Conservation (phyloP, 1,140 invertebrate species). For the Vanessa tameamea region DNA sequence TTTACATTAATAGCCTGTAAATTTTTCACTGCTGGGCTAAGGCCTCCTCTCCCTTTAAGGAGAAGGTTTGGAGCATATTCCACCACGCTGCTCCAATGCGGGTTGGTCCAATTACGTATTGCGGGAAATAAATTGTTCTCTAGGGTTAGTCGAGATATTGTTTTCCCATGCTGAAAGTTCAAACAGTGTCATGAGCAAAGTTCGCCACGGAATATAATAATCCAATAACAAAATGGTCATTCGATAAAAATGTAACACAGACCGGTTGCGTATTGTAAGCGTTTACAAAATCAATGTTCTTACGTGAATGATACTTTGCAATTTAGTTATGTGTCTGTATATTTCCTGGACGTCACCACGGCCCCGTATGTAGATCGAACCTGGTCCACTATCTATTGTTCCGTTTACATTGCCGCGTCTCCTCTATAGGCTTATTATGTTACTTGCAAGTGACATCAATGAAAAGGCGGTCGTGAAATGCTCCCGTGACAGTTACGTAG, state of each 20-base stretch:
- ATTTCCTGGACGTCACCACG: constrained; percentile 33
- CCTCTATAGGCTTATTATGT: constrained; percentile 42
- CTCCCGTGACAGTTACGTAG: constrained; percentile 35
- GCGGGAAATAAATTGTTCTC: too few relatives aligned
- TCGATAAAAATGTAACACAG: background rate
- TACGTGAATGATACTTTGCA: constrained; percentile 20
- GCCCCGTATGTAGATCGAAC: background rate
- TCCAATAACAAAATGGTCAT: background rate
- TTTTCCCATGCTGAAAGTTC: too few relatives aligned
- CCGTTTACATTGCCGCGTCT: constrained; percentile 43
- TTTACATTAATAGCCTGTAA: too few relatives aligned
- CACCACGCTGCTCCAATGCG: too few relatives aligned
- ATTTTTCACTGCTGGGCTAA: too few relatives aligned
- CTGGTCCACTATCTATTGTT: constrained; percentile 35
- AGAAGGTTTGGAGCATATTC: too few relatives aligned
- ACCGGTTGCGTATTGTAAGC: constrained; percentile 1
- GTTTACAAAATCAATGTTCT: constrained; percentile 35
- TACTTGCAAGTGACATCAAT: constrained; percentile 39
- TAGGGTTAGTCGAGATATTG: too few relatives aligned
- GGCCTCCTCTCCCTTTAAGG: too few relatives aligned
- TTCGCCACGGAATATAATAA: background rate
- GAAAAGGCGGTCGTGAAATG: constrained; percentile 47
- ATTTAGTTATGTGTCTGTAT: constrained; percentile 29
- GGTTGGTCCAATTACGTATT: too few relatives aligned
- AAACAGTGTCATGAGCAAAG: too few relatives aligned